phyloP scores from a whole-genome alignment of 2,888 invertebrate species.

The Acleris cristana region DNA sequence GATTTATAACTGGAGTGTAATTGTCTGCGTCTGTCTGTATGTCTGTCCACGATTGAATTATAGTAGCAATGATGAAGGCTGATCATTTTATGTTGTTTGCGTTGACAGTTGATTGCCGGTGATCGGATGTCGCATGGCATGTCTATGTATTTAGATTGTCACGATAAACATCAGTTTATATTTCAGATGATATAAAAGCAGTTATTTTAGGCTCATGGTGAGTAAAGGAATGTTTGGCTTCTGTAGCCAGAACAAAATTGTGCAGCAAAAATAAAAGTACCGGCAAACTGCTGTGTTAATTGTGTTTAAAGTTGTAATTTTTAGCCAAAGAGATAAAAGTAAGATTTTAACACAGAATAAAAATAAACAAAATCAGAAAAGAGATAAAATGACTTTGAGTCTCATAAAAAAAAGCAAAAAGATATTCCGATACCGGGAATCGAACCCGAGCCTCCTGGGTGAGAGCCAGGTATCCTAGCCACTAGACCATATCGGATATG shows the following conservation, averaged over 20 bases:
- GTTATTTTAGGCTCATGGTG: neutral
- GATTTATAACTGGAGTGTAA: slow-evolving; percentile 61
- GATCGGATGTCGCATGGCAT: slow-evolving; percentile 21
- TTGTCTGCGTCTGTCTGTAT: slow-evolving; percentile 55
- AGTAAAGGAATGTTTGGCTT: neutral
- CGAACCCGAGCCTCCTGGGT: slow-evolving; percentile 69
- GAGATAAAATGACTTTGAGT: too few relatives aligned
- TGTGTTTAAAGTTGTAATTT: too few relatives aligned
- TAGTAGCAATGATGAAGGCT: slow-evolving; percentile 42
- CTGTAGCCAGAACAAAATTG: too few relatives aligned
- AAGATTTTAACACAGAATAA: too few relatives aligned
- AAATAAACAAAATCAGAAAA: too few relatives aligned
- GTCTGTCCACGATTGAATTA: slow-evolving; percentile 46
- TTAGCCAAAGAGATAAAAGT: too few relatives aligned
- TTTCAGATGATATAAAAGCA: neutral
- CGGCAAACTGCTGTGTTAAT: too few relatives aligned
- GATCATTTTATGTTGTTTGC: slow-evolving; percentile 43
- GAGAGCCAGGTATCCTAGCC: slow-evolving; percentile 68
- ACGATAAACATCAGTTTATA: slow-evolving; percentile 8
- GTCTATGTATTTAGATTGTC: slow-evolving; percentile 22
- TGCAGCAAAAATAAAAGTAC: too few relatives aligned
- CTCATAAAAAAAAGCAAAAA: slow-evolving; percentile 28
- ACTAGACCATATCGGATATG: slow-evolving; percentile 75
- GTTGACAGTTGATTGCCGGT: slow-evolving; percentile 29
- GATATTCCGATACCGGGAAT: slow-evolving; percentile 72